Evolutionary conservation across 2,113 vertebrate species (phyloP).

Genomic region (Catharus bicknelli): DNA sequence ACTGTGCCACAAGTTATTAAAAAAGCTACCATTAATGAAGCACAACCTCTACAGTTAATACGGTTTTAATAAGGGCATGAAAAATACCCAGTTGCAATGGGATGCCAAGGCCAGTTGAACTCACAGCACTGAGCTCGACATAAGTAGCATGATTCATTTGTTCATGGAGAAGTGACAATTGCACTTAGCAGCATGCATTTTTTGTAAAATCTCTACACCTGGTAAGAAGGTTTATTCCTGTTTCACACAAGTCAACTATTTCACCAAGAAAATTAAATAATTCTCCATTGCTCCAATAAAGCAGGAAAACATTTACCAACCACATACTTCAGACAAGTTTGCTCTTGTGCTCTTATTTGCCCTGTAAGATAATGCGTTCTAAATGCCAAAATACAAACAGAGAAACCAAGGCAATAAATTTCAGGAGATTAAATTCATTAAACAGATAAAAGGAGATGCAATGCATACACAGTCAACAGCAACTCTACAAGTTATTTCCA

Average conservation of each 20-base stretch:
- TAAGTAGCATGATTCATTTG: neutral
- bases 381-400: neutral
- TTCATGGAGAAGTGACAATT: neutral
- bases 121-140: neutral
- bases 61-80: neutral
- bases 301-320: neutral
- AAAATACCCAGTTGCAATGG: neutral
- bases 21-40: neutral
- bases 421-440: neutral
- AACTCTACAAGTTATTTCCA: neutral
- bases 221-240: neutral
- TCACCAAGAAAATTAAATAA: neutral
- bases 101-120: neutral
- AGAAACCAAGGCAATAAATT: slow-evolving; percentile 13
- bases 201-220: neutral
- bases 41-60: neutral
- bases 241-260: neutral
- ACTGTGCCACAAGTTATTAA: neutral
- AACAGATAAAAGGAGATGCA: neutral
- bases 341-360: slow-evolving; percentile 17
- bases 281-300: neutral
- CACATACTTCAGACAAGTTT: neutral
- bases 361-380: neutral
- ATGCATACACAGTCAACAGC: neutral
- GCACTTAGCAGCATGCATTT: neutral